These are phyloP conservation scores for Musca domestica DNA, from an alignment of 1,140 invertebrate species.

Conservation along the genomic window DNA sequence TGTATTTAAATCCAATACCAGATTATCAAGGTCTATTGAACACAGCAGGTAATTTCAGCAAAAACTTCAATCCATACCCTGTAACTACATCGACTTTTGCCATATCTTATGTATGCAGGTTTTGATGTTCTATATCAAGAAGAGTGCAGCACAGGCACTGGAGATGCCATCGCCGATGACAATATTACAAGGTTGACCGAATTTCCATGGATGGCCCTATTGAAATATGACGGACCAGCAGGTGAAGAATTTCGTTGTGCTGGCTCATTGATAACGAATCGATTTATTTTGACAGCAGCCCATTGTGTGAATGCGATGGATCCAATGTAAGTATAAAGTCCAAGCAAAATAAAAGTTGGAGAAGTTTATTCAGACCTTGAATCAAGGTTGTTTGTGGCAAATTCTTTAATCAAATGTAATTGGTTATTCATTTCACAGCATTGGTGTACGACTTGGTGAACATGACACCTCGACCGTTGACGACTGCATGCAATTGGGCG, in stretches of 20 bases:
- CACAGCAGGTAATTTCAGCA: background rate
- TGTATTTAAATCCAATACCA: background rate
- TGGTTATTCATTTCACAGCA: too few species aligned
- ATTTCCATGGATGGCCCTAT: too few species aligned
- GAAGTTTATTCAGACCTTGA: too few species aligned
- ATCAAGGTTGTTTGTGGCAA: too few species aligned
- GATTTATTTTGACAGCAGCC: slow-evolving; percentile 67
- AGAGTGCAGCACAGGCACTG: slow-evolving; percentile 30
- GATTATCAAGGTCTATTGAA: too few species aligned
- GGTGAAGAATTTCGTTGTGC: slow-evolving; percentile 43
- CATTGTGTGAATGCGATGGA: slow-evolving; percentile 40
- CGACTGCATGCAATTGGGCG: slow-evolving; percentile 56
- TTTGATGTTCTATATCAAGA: slow-evolving; percentile 25
- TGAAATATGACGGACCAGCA: slow-evolving; percentile 51
- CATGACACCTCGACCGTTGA: slow-evolving; percentile 57
- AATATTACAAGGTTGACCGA: slow-evolving; percentile 50
- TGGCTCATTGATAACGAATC: slow-evolving; percentile 55
- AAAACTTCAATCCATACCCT: background rate
- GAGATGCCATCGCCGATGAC: slow-evolving; percentile 50
- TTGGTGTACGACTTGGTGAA: slow-evolving; percentile 63
- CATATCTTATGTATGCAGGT: too few species aligned
- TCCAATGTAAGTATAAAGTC: slow-evolving; percentile 46
- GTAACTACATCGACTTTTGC: too few species aligned
- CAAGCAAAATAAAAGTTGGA: too few species aligned
- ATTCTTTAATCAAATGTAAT: too few species aligned